phyloP scores from a whole-genome alignment of 2,113 vertebrate species.

The Apodemus speciosus region DNA sequence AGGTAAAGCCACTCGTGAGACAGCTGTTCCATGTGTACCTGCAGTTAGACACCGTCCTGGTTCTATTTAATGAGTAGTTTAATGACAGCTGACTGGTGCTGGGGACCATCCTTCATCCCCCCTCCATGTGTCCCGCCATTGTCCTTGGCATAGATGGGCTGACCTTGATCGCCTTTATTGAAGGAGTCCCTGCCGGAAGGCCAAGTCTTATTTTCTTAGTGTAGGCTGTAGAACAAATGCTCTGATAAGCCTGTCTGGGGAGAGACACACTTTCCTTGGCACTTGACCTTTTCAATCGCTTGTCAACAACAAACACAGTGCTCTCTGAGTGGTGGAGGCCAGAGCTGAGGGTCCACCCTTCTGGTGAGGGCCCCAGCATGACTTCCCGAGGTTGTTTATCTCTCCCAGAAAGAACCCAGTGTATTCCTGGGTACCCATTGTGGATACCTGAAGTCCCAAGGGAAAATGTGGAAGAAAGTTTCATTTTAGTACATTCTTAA shows the following conservation, averaged over 20 bases:
- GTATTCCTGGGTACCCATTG: neutral
- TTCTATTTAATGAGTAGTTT: neutral
- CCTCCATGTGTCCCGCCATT: neutral
- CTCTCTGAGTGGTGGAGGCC: neutral
- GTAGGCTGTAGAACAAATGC: neutral
- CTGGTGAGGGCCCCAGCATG: neutral
- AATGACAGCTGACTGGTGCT: neutral
- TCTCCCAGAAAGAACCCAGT: neutral
- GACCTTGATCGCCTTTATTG: neutral
- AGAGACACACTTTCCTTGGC: neutral
- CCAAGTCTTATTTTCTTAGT: slow-evolving; percentile 44
- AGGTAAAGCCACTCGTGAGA: neutral
- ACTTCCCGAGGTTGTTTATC: neutral
- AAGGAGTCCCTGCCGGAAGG: neutral
- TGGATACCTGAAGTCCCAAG: too few species aligned
- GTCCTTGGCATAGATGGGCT: neutral
- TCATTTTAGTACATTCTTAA: neutral
- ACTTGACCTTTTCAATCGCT: slow-evolving; percentile 12
- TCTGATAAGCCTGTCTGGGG: neutral
- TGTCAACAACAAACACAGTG: slow-evolving; percentile 53
- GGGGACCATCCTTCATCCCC: neutral
- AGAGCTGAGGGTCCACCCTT: neutral
- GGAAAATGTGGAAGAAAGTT: neutral
- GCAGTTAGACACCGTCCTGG: neutral
- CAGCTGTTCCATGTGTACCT: too few species aligned